phyloP scores from a whole-genome alignment of 2,113 vertebrate species.

The Actinemys pallida region DNA sequence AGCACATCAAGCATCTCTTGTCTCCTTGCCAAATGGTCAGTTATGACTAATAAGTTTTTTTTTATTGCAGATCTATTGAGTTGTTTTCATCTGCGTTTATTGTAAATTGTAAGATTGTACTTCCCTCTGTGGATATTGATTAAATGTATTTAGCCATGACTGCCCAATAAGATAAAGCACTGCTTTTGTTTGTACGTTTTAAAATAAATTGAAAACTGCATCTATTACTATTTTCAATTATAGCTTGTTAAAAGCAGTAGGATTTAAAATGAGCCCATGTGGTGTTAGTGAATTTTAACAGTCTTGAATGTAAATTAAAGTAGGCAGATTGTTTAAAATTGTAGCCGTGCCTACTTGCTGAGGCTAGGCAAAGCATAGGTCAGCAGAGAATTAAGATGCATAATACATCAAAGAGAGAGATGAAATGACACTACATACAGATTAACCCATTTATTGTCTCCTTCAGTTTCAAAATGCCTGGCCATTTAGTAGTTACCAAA shows the following conservation, averaged over 20 bases:
- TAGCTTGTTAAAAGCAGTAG: neutral
- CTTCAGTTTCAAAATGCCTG: neutral
- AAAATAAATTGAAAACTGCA: neutral
- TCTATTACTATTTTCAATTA: neutral
- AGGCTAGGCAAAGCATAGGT: neutral
- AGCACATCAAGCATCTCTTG: neutral
- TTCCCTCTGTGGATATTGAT: neutral
- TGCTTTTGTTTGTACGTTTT: neutral
- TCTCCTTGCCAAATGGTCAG: neutral
- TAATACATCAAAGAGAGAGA: neutral
- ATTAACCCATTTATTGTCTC: neutral
- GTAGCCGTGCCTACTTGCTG: neutral
- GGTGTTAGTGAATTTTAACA: neutral
- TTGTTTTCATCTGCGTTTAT: neutral
- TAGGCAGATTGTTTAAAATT: neutral
- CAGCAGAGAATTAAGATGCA: neutral
- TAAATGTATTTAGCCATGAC: neutral
- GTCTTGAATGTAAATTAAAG: neutral
- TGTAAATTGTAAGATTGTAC: neutral
- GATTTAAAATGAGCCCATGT: neutral
- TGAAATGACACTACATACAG: neutral
- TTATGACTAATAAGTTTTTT: neutral
- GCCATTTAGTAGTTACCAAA: neutral
- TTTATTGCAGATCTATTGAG: neutral
- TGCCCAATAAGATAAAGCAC: neutral